Evolutionary conservation across 2,888 invertebrate species (phyloP), one percentile per base, ranked within the genome.

Genomic region (Heliconius hortense): DNA sequence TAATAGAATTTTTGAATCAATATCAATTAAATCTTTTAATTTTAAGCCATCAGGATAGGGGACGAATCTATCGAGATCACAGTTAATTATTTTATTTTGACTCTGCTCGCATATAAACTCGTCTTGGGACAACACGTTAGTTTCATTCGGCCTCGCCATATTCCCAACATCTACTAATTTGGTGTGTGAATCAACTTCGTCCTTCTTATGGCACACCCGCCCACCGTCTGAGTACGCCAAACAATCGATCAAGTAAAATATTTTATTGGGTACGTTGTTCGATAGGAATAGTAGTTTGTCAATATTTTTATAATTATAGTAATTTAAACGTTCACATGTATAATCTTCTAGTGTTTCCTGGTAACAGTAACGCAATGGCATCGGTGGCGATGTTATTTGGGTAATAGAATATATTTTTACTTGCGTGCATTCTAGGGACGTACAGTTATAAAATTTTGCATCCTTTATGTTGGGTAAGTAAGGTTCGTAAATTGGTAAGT

Each of bases 51-150:
- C 80, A 0, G 82, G 78, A 73, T 84, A 89, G 2, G 92, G 90
- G 4, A 91, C 82, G 72, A 84, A 90, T 13, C 83, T 82, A 78
- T 92, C 89, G 4, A 88, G 80, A 81, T 93, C 92, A 77, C 93
- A 93, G 73, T 84, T 83, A 0, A 93, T 80, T 73, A 80, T 79
- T 75, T 82, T 87, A 39, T 82, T 76, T 24, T 80, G 66, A 74
- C 79, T 82, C 79, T 93, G 87, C 81, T 93, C 91, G 78, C 93
- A 93, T 79, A 93, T 82, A 72, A 92, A 91, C 79, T 93, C 93
- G 24, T 92, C 88, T 81, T 91, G 91, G 13, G 90, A 85, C n/a
- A 93, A 82, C 66, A 92, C 79, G 72, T 84, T 88, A 0, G 82
- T 69, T 74, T 90, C 89, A 35, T 87, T 85, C 2, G 90, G 90